A percentile compares a stretch with the other conserved stretches of the same genome.
phyloP scores from a whole-genome alignment of 2,888 invertebrate genomes.

The Escarpia spicata region DNA sequence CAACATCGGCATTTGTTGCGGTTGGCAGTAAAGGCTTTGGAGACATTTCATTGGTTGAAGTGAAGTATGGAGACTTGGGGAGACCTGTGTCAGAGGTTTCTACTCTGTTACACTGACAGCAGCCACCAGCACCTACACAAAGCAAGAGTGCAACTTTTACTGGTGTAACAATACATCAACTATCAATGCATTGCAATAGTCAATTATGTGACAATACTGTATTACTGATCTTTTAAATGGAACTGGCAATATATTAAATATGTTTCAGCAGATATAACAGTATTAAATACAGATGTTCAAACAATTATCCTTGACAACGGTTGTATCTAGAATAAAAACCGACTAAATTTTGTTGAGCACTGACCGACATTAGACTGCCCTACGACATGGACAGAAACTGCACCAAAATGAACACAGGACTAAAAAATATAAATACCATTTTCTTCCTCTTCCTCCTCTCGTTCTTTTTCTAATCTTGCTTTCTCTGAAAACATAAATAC shows the following conservation, averaged over 20 bases:
- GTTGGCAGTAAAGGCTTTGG: not conserved
- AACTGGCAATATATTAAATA: not conserved
- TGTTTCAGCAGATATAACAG: not conserved
- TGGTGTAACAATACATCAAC: not conserved
- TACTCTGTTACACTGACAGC: not conserved
- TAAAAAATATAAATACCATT: not conserved
- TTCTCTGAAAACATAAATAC: constrained; percentile 17
- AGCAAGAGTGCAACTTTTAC: not conserved
- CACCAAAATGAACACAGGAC: not conserved
- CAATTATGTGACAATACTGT: too few relatives aligned
- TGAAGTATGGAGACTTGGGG: not conserved
- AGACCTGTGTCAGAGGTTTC: not conserved
- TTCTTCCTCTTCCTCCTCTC: not conserved
- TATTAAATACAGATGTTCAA: not conserved
- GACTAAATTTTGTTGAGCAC: not conserved
- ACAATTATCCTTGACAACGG: not conserved
- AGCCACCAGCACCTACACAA: not conserved
- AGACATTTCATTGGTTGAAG: not conserved
- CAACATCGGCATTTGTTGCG: not conserved
- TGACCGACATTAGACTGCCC: not conserved
- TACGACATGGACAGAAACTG: not conserved
- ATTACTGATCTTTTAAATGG: not conserved
- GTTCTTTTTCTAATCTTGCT: not conserved
- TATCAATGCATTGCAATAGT: too few relatives aligned
- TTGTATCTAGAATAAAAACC: not conserved